phyloP scores from a whole-genome alignment of 2,888 invertebrate genomes.

The Eristalis tenax region DNA sequence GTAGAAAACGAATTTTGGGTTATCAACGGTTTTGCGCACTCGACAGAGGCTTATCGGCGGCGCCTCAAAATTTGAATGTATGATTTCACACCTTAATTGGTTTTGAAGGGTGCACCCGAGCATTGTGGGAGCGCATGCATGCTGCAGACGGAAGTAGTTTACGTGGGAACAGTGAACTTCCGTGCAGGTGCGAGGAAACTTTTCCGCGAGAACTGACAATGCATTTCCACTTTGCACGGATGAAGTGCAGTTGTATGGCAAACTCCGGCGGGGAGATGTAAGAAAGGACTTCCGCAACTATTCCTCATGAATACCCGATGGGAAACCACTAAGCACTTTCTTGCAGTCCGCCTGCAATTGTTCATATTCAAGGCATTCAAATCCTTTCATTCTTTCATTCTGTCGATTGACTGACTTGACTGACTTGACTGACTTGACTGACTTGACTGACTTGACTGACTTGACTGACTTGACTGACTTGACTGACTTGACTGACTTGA shows the following conservation, averaged over 20 bases:
- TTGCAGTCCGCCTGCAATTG: not conserved
- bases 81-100: conserved; percentile 32
- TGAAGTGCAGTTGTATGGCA: not conserved
- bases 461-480: not conserved
- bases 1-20: conserved; percentile 52
- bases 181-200: not conserved
- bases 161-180: conserved; percentile 16
- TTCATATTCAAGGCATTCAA: too few species aligned
- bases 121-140: not conserved
- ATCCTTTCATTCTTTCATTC: too few species aligned
- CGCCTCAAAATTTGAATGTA: conserved; percentile 9
- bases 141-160: conserved; percentile 4
- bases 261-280: not conserved
- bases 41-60: not conserved
- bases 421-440: not conserved
- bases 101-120: not conserved
- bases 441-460: not conserved
- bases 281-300: not conserved
- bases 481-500: conserved; percentile 1
- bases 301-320: not conserved
- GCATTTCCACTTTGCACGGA: not conserved
- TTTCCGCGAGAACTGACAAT: not conserved
- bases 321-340: not conserved
- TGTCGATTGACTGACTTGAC: not conserved
- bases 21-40: conserved; percentile 28